These are phyloP conservation scores for Lepidochrysops patricia DNA, from an alignment of 2,888 invertebrate species.

Conservation along the genomic window DNA sequence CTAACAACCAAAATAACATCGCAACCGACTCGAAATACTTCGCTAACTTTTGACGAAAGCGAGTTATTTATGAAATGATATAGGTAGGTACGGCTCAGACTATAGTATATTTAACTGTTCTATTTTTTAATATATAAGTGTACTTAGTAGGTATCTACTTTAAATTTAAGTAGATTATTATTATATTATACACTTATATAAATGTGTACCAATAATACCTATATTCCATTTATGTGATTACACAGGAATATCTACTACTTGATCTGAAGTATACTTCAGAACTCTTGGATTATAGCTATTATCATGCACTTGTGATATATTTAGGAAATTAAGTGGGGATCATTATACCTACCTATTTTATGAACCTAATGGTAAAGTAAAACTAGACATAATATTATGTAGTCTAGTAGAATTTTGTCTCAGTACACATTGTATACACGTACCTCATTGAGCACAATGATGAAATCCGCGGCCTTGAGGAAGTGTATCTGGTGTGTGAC, in stretches of 20 bases:
- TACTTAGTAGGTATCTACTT: too few relatives aligned
- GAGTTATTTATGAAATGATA: too few relatives aligned
- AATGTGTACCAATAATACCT: background rate
- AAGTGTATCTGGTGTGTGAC: too few relatives aligned
- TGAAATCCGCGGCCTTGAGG: too few relatives aligned
- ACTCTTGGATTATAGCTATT: background rate
- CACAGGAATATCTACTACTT: background rate
- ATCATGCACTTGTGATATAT: background rate
- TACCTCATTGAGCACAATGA: background rate
- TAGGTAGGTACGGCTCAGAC: too few relatives aligned
- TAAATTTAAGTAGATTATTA: background rate
- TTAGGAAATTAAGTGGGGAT: background rate
- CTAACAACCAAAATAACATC: conserved; percentile 11
- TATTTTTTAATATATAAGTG: too few relatives aligned
- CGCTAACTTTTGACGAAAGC: background rate
- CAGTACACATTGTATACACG: too few relatives aligned
- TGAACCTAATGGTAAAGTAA: background rate
- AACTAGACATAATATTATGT: background rate
- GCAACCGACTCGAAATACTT: background rate
- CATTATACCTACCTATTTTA: too few relatives aligned
- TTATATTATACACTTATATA: background rate
- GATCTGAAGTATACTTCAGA: background rate
- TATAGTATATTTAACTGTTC: too few relatives aligned
- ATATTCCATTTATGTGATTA: background rate
- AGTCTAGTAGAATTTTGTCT: background rate